A percentile compares a stretch with the other conserved stretches of the same genome.
These are phyloP conservation scores for Gobionotothen gibberifrons DNA, from an alignment of 2,797 vertebrate genomes.

Conservation along the genomic window DNA sequence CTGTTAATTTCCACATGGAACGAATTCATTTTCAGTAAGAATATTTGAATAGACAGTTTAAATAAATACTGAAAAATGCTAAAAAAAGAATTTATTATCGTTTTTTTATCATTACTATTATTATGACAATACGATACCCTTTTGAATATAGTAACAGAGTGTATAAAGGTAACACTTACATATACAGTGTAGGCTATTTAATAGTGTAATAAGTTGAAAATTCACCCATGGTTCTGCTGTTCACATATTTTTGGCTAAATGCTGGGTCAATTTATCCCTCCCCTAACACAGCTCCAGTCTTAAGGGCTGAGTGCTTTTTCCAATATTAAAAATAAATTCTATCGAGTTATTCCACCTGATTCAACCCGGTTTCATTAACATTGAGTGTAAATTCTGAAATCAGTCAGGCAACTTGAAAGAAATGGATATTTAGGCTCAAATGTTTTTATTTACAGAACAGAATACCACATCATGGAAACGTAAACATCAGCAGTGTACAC, in stretches of 20 bases:
- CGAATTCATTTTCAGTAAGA: too few species aligned
- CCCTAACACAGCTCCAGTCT: too few species aligned
- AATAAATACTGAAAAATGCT: too few species aligned
- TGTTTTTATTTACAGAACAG: slow-evolving; percentile 81
- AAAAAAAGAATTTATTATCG: too few species aligned
- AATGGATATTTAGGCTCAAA: slow-evolving; percentile 58
- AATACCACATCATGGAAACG: slow-evolving; percentile 68
- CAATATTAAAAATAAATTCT: neutral
- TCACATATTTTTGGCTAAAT: neutral
- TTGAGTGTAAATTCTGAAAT: slow-evolving; percentile 5
- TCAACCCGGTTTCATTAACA: neutral
- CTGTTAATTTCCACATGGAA: too few species aligned
- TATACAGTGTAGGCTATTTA: neutral
- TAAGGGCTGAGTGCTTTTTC: neutral
- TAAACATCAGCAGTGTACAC: slow-evolving; percentile 43
- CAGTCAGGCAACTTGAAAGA: neutral
- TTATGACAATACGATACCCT: neutral
- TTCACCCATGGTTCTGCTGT: neutral
- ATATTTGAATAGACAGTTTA: too few species aligned
- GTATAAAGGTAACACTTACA: neutral
- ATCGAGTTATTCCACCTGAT: neutral
- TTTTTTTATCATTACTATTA: too few species aligned
- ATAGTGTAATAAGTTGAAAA: neutral
- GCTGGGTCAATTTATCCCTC: neutral
- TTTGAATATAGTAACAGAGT: neutral